Evolutionary conservation across 2,113 vertebrate genomes (phyloP).

Genomic region (Synchiropus splendidus): DNA sequence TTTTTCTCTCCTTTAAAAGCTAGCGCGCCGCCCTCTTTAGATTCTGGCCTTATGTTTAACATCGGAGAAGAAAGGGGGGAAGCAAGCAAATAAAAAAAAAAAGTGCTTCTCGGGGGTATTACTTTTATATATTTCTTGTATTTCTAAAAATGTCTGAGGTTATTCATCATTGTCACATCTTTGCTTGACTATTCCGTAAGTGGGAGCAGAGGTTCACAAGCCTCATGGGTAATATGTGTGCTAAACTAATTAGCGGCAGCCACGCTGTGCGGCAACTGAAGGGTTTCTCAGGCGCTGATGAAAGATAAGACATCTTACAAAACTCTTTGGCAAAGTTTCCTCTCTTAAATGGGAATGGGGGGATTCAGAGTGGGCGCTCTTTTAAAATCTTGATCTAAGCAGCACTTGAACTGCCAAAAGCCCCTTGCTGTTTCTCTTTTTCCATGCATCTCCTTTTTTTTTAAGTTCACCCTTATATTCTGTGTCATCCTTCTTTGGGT

Average conservation of each 20-base stretch:
- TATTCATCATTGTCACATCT: constrained; percentile 40
- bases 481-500: constrained; percentile 27
- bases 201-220: constrained; percentile 30
- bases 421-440: constrained; percentile 23
- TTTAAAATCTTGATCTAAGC: constrained; percentile 43
- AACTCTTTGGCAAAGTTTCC: too few relatives aligned
- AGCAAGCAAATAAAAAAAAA: neutral
- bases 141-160: constrained; percentile 19
- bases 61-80: neutral
- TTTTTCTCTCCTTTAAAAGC: neutral
- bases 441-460: constrained; percentile 14
- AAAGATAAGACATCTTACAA: too few relatives aligned
- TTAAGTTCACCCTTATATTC: constrained; percentile 11
- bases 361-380: too few relatives aligned
- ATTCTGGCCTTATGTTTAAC: constrained; percentile 2
- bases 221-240: constrained; percentile 36
- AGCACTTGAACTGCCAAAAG: constrained; percentile 37
- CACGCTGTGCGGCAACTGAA: constrained; percentile 42
- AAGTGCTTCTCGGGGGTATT: constrained; percentile 7
- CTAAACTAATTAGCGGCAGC: constrained; percentile 52
- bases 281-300: constrained; percentile 22
- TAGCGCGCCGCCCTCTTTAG: neutral
- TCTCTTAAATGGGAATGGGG: too few relatives aligned
- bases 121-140: constrained; percentile 11
- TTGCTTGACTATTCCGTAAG: constrained; percentile 19